Evolutionary conservation across 2,113 vertebrate genomes (phyloP).

Genomic region (Mesoclemmys tuberculata): DNA sequence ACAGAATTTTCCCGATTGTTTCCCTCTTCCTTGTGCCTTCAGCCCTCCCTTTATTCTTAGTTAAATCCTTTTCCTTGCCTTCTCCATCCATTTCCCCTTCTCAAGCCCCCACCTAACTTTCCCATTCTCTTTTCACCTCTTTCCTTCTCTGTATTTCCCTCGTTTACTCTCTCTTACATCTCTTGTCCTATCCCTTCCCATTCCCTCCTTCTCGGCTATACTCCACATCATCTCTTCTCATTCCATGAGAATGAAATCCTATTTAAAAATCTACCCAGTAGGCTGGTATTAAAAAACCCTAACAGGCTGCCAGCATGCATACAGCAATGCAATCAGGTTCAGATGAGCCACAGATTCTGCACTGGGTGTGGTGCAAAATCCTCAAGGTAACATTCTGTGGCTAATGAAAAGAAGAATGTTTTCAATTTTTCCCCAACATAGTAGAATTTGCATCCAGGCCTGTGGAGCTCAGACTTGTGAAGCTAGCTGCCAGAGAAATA

Average conservation of each 20-base stretch:
- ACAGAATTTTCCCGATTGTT: neutral
- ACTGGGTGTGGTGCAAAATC: neutral
- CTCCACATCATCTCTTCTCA: neutral
- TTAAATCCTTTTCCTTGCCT: neutral
- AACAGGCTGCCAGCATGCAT: fast-evolving
- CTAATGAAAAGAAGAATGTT: neutral
- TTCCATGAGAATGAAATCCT: conserved; percentile 11
- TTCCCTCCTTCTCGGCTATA: neutral
- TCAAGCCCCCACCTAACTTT: neutral
- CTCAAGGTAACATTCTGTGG: fast-evolving
- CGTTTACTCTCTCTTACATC: neutral
- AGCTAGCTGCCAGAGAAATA: neutral
- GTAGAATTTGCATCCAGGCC: neutral
- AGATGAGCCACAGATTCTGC: neutral
- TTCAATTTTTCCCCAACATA: neutral
- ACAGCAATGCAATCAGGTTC: neutral
- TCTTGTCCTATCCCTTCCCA: neutral
- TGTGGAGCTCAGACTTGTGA: neutral
- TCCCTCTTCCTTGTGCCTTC: neutral
- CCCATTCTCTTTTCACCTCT: neutral
- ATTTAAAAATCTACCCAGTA: neutral
- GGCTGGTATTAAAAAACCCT: neutral
- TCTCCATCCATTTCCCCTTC: neutral
- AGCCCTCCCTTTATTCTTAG: neutral
- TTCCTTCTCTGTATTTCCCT: neutral